phyloP scores from a whole-genome alignment of 2,113 vertebrate species.

The Spilogale gracilis region DNA sequence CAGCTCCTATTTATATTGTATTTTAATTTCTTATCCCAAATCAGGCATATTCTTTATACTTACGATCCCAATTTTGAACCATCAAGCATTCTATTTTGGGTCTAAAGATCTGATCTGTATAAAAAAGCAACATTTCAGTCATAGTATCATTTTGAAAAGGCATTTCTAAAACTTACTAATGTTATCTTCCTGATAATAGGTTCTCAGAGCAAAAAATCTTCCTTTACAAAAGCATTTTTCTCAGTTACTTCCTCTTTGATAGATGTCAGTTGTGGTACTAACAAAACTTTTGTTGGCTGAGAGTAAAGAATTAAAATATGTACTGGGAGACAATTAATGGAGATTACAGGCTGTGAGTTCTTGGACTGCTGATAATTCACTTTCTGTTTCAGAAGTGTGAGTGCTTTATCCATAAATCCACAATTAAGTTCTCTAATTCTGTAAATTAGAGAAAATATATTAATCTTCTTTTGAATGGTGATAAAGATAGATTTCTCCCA shows the following conservation, averaged over 20 bases:
- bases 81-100: background rate
- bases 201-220: background rate
- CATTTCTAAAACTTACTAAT: background rate
- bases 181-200: background rate
- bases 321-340: background rate
- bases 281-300: background rate
- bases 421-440: slow-evolving; percentile 66
- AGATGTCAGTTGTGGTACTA: background rate
- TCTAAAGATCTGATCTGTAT: background rate
- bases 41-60: background rate
- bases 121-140: background rate
- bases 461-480: slow-evolving; percentile 63
- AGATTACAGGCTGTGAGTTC: background rate
- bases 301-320: slow-evolving; percentile 7
- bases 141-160: background rate
- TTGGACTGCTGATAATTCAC: slow-evolving; percentile 47
- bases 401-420: slow-evolving; percentile 62
- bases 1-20: background rate
- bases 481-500: slow-evolving; percentile 24
- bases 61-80: background rate
- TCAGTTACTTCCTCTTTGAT: background rate
- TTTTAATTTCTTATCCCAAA: slow-evolving; percentile 33
- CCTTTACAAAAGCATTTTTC: background rate
- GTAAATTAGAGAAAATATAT: slow-evolving; percentile 71
- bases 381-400: slow-evolving; percentile 52